A percentile compares a stretch with the other conserved stretches of the same genome.
Conservation (phyloP, 2,113 vertebrate genomes). For the Nyctibius bracteatus region DNA sequence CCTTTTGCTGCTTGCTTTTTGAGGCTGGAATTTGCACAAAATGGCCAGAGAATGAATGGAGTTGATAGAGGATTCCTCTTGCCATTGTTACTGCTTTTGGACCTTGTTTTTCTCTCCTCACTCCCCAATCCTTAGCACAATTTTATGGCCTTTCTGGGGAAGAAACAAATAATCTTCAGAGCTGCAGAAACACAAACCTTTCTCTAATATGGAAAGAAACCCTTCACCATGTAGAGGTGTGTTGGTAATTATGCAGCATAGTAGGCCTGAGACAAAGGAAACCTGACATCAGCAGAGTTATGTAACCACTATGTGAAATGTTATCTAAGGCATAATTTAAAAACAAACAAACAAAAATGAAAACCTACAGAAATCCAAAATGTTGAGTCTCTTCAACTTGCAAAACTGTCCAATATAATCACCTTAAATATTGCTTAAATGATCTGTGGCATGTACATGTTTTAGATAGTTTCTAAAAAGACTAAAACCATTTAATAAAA, state of each 20-base stretch:
- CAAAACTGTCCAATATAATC: neutral
- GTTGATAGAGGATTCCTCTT: neutral
- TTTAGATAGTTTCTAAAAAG: neutral
- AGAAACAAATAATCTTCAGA: neutral
- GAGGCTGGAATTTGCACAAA: neutral
- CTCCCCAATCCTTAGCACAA: neutral
- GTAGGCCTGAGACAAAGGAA: neutral
- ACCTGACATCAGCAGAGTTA: neutral
- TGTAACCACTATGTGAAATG: neutral
- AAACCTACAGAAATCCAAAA: neutral
- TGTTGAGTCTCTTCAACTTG: neutral
- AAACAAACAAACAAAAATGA: neutral
- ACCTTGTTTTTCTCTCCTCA: neutral
- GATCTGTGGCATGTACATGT: neutral
- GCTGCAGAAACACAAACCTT: neutral
- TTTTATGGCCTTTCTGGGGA: neutral
- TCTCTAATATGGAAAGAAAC: neutral
- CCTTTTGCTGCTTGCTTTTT: neutral
- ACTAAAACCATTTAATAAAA: neutral
- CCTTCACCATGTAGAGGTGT: neutral
- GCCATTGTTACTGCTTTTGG: neutral
- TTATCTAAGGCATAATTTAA: neutral
- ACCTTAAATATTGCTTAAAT: neutral
- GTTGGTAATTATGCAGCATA: neutral
- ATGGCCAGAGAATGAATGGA: neutral